Evolutionary conservation across 2,888 invertebrate genomes (phyloP).

Genomic region (Odontomyia ornata): DNA sequence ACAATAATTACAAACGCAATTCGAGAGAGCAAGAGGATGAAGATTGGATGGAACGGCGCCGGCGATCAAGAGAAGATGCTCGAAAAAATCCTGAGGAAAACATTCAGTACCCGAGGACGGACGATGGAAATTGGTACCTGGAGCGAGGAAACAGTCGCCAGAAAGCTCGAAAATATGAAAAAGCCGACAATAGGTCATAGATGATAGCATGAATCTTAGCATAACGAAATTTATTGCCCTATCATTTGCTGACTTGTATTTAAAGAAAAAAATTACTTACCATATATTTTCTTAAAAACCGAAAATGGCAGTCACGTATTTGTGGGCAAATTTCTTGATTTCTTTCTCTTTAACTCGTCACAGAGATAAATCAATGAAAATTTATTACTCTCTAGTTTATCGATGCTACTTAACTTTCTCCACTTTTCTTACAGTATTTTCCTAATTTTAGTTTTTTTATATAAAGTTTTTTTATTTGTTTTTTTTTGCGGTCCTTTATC

Average conservation of each 20-base stretch:
- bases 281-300: background rate
- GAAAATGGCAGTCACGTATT: background rate
- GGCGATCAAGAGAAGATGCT: constrained; percentile 55
- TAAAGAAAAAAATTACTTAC: background rate
- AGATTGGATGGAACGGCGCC: constrained; percentile 56
- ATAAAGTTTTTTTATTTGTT: too few species aligned
- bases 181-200: background rate
- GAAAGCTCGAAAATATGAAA: constrained; percentile 55
- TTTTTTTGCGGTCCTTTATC: too few species aligned
- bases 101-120: constrained; percentile 51
- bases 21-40: constrained; percentile 47
- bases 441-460: too few species aligned
- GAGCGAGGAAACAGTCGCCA: constrained; percentile 59
- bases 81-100: background rate
- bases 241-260: background rate
- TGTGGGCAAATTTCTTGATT: background rate
- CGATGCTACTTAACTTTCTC: too few species aligned
- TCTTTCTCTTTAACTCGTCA: background rate
- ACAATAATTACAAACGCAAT: constrained; percentile 46
- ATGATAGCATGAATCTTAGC: background rate
- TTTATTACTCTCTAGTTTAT: too few species aligned
- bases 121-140: constrained; percentile 60
- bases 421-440: too few species aligned
- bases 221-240: too few species aligned
- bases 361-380: background rate